Conservation (phyloP, 2,888 invertebrate genomes). For the Synanthedon formicaeformis region DNA sequence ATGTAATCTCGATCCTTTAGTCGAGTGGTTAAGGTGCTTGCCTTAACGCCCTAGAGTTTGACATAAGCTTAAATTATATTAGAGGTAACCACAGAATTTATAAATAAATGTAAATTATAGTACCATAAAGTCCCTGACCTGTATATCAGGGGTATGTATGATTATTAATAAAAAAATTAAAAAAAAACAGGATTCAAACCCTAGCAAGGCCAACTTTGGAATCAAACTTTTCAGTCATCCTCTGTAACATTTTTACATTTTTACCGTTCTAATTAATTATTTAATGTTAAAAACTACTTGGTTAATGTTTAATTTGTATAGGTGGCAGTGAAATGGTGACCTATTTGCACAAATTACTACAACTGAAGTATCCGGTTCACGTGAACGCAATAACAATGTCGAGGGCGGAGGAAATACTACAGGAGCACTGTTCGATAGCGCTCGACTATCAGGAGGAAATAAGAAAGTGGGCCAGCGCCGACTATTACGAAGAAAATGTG, state of each 20-base stretch:
- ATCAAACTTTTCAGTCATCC: neutral
- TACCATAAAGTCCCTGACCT: too few species aligned
- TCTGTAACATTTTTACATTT: neutral
- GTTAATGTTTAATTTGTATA: conserved; percentile 14
- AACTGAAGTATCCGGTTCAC: conserved; percentile 94
- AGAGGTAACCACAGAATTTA: too few species aligned
- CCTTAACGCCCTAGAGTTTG: too few species aligned
- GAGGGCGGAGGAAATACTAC: conserved; percentile 87
- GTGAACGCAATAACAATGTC: conserved; percentile 88
- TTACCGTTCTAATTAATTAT: neutral
- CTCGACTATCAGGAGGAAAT: conserved; percentile 84
- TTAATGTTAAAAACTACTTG: neutral
- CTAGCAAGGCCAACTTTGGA: too few species aligned
- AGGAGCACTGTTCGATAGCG: conserved; percentile 83
- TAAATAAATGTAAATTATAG: too few species aligned
- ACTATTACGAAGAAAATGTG: conserved; percentile 86
- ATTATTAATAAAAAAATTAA: too few species aligned
- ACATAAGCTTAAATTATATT: too few species aligned
- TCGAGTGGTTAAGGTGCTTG: too few species aligned
- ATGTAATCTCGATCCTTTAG: too few species aligned
- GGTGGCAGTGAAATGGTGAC: conserved; percentile 86
- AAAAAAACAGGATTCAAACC: too few species aligned
- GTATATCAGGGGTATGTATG: too few species aligned
- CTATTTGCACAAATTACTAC: conserved; percentile 88
- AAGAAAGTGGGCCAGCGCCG: conserved; percentile 82